Evolutionary conservation across 2,113 vertebrate genomes (phyloP), one percentile per base, ranked within the genome.

Genomic region (Stomatorhinus ivindoensis): DNA sequence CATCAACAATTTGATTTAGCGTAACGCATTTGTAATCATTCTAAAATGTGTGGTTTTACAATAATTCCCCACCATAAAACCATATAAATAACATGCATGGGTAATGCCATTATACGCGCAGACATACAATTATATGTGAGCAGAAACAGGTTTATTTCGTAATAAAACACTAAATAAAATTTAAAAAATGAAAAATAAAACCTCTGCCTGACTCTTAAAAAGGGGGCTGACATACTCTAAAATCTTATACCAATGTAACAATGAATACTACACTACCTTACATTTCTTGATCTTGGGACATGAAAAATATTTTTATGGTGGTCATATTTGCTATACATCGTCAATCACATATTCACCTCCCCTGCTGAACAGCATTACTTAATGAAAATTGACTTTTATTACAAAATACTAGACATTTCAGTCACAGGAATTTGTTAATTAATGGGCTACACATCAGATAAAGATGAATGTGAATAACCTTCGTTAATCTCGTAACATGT

Each of bases 21-120:
- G 53, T 58, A 87, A 88, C 51, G 53, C 94, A 95, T 96, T 96
- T 95, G 95, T 94, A 95, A 94, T 94, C 93, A 73, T 51, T 61
- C 88, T 6, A 65, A 3, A 86, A 91, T 91, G 92, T 93, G 92
- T 87, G 91, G 76, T 95, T 91, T 87, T 94, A 94, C 92, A 95
- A 44, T 84, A 84, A 91, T 89, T 76, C 53, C 55, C 69, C 88
- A 90, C 48, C 47, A 88, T 89, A 91, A 92, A 87, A 91, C 55
- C 88, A 65, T 90, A 91, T 87, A n/a, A 35, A 92, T 93, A 92
- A 90, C 88, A 89, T 89, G 87, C 46, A 50, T 51, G 46, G 88
- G 93, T 91, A 91, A 93, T 91, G 93, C 93, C 92, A 69, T 31
- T 69, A 27, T 27, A 69, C 10, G 1, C 10, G 0, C 27, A 69